Percentiles rank a stretch among this genome's conserved stretches.
These are phyloP conservation scores for Trichonephila clavata DNA, from an alignment of 1,140 invertebrate species.

Conservation along the genomic window DNA sequence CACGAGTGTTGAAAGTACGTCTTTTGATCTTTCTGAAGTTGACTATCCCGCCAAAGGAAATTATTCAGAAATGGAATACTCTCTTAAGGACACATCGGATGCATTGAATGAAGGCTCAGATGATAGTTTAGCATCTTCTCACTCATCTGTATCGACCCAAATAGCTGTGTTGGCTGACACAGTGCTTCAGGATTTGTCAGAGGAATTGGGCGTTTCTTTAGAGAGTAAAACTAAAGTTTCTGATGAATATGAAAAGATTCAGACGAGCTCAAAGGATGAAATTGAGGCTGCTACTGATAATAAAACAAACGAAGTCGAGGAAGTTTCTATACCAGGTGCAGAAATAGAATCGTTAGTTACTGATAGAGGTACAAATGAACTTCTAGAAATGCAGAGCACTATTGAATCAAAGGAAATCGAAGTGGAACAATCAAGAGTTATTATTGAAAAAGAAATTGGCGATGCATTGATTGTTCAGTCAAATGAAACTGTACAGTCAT, in stretches of 20 bases:
- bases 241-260: not conserved
- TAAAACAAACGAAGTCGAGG: not conserved
- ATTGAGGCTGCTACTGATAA: no score
- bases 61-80: not conserved
- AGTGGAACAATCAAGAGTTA: no score
- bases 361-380: not conserved
- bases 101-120: conserved; percentile 13
- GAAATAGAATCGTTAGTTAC: not conserved
- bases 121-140: conserved; percentile 47
- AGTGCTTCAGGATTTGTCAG: conserved; percentile 22
- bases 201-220: conserved; percentile 2
- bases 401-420: no score
- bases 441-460: not conserved
- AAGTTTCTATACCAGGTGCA: not conserved
- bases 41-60: not conserved
- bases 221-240: not conserved
- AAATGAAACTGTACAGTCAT: no score
- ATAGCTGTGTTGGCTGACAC: conserved; percentile 44
- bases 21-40: not conserved
- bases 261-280: not conserved
- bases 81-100: not conserved
- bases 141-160: conserved; percentile 63
- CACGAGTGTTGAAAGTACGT: not conserved
- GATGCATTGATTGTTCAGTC: no score
- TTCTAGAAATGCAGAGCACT: not conserved